A percentile compares a stretch with the other conserved stretches of the same genome.
phyloP scores from a whole-genome alignment of 2,113 vertebrate genomes.

The Sinocyclocheilus anshuiensis region DNA sequence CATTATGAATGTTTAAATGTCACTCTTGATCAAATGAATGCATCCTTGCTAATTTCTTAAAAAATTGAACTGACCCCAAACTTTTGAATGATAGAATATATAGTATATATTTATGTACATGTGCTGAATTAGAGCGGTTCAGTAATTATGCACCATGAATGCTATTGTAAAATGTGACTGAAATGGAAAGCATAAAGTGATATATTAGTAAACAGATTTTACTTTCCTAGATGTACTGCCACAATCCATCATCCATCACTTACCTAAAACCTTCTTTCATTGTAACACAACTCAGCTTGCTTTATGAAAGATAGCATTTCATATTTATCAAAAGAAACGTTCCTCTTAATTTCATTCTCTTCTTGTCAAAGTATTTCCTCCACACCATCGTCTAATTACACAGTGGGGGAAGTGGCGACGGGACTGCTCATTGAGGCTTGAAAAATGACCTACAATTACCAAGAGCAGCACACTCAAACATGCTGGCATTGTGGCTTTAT shows the following conservation, averaged over 20 bases:
- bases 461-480: conserved; percentile 5
- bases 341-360: conserved; percentile 15
- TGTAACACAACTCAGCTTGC: background rate
- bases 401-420: conserved; percentile 4
- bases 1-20: background rate
- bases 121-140: background rate
- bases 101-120: background rate
- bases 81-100: too few species aligned
- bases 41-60: background rate
- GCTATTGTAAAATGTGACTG: background rate
- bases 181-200: background rate
- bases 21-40: background rate
- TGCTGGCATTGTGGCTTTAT: background rate
- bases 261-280: background rate
- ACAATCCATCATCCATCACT: background rate
- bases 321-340: background rate
- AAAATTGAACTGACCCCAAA: too few species aligned
- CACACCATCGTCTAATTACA: conserved; percentile 26
- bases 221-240: background rate
- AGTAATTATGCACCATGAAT: background rate
- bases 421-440: conserved; percentile 29
- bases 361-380: conserved; percentile 11
- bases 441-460: conserved; percentile 48
- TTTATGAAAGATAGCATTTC: background rate
- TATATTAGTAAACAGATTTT: background rate